phyloP scores from a whole-genome alignment of 2,888 invertebrate genomes.

The Hirtodrosophila cameraria region DNA sequence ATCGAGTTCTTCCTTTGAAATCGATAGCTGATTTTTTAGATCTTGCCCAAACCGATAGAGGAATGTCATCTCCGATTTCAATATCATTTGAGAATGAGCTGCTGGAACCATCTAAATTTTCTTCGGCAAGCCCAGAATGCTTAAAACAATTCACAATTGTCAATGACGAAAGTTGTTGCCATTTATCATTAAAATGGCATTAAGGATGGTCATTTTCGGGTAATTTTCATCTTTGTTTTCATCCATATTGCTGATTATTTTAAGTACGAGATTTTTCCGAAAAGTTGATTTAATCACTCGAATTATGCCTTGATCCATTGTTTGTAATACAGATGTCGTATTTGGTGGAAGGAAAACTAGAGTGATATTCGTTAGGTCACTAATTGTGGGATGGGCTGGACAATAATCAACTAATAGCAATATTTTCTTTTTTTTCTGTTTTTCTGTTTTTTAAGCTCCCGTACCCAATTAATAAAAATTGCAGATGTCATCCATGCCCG shows the following conservation, averaged over 20 bases:
- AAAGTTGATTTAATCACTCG: constrained; percentile 17
- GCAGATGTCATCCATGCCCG: constrained; percentile 13
- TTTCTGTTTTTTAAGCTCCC: constrained; percentile 12
- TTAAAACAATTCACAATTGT: constrained; percentile 19
- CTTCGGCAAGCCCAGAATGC: constrained; percentile 11
- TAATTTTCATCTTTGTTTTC: constrained; percentile 17
- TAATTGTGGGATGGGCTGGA: constrained; percentile 13
- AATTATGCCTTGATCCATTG: constrained; percentile 20
- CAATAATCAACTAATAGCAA: constrained; percentile 21
- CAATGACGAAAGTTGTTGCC: constrained; percentile 18
- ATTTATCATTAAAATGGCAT: constrained; percentile 16
- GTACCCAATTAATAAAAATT: constrained; percentile 14
- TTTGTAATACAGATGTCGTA: constrained; percentile 13
- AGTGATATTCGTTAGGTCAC: constrained; percentile 15
- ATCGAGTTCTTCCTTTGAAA: too few relatives aligned
- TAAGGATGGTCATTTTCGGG: constrained; percentile 15
- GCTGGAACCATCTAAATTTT: constrained; percentile 8
- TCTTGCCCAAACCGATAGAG: too few relatives aligned
- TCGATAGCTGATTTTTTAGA: constrained; percentile 18
- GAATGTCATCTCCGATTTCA: constrained; percentile 11
- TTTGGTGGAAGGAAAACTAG: constrained; percentile 18
- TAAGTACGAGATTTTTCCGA: constrained; percentile 15
- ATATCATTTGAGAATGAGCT: constrained; percentile 14
- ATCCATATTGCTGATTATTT: constrained; percentile 16
- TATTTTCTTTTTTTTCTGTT: too few relatives aligned